Evolutionary conservation across 2,888 invertebrate genomes (phyloP).

Genomic region (Aleiodes leptofemur): DNA sequence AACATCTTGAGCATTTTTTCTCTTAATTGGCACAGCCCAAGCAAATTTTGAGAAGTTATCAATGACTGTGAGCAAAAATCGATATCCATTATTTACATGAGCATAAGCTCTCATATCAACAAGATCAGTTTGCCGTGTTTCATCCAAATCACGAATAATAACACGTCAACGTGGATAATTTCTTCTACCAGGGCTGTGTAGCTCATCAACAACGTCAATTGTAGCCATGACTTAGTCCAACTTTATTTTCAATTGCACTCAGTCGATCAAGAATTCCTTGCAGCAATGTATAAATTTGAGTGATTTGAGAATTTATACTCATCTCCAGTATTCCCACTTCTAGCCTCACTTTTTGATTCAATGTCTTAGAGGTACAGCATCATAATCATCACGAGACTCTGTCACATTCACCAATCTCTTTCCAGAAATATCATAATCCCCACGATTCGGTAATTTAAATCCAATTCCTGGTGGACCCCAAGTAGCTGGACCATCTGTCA

Average conservation of each 20-base stretch:
- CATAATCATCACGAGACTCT: background rate
- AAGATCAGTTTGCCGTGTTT: conserved; percentile 63
- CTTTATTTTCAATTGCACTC: background rate
- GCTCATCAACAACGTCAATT: conserved; percentile 59
- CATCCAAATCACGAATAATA: conserved; percentile 67
- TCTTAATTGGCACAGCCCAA: conserved; percentile 67
- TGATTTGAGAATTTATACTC: background rate
- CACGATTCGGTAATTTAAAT: no score
- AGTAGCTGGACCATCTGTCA: background rate
- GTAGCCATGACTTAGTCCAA: background rate
- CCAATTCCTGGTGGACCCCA: no score
- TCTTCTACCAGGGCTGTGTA: conserved; percentile 69
- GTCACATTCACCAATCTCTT: conserved; percentile 13
- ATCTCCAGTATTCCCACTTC: no score
- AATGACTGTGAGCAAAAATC: conserved; percentile 68
- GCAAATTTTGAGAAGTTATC: conserved; percentile 71
- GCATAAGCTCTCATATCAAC: conserved; percentile 64
- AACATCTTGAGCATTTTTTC: conserved; percentile 63
- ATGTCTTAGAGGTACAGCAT: background rate
- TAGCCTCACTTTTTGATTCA: background rate
- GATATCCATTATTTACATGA: conserved; percentile 47
- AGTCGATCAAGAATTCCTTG: background rate
- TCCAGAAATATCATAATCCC: background rate
- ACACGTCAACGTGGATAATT: conserved; percentile 65
- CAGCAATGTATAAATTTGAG: background rate